Evolutionary conservation across 2,797 vertebrate genomes (phyloP), one percentile per base, ranked within the genome.

Genomic region (Acrossocheilus fasciatus): DNA sequence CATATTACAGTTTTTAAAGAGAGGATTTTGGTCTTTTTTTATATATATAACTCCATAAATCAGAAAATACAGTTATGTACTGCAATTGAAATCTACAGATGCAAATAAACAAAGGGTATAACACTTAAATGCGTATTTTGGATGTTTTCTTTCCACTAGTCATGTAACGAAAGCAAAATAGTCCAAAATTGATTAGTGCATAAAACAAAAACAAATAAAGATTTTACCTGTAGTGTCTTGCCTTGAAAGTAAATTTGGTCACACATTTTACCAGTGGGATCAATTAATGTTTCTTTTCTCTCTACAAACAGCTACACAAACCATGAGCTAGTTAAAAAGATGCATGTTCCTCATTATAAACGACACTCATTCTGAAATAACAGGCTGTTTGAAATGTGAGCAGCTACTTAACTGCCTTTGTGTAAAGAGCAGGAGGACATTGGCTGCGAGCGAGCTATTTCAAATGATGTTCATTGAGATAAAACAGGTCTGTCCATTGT

Each of bases 401-500:
- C 30, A n/a, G 26, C 47, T 59, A 59, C 70, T 59, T 18, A 43
- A 69, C 66, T 41, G 47, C 68, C 50, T 52, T 76, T 84, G 82
- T 84, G 54, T 26, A 26, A 50, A 57, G 36, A 64, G 30, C 57
- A 64, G 62, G 36, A 52, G 34, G 34, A 36, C 72, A 68, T 17
- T 17, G 43, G 30, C 14, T 50, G 20, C 0, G 26, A n/a, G 18
- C 15, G 9, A 83, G 59, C 69, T 36, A 47, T 47, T 74, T 57
- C 82, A 62, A 66, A 26, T 68, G 8, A 77, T 15, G n/a, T 18
- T 54, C 74, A 69, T 12, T 52, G 57, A 66, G 43, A 75, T 26
- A 50, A 84, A 84, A 76, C 45, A 54, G 59, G 57, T 76, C 34
- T 52, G 45, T 36, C 36, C 62, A 30, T 43, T 77, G n/a, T 68